These are phyloP conservation scores for Drosophila ananassae DNA, from an alignment of 1,140 invertebrate species.

Conservation along the genomic window DNA sequence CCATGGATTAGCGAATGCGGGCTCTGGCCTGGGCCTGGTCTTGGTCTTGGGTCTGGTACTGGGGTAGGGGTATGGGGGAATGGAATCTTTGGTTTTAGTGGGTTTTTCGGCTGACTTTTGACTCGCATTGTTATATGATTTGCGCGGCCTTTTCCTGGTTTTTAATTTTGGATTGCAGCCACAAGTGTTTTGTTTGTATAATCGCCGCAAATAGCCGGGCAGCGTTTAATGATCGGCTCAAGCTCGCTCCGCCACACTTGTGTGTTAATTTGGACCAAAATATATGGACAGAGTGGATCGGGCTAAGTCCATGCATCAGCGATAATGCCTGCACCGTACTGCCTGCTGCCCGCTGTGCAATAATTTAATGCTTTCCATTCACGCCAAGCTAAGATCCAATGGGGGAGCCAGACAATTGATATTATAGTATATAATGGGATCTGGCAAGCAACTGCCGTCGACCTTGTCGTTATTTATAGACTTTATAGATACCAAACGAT, in stretches of 20 bases:
- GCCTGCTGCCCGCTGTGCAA: slow-evolving; percentile 9
- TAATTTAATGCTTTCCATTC: slow-evolving; percentile 62
- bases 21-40: background rate
- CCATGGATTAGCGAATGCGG: slow-evolving; percentile 51
- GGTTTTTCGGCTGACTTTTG: slow-evolving; percentile 63
- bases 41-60: too few species aligned
- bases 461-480: slow-evolving; percentile 68
- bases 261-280: slow-evolving; percentile 47
- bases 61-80: slow-evolving; percentile 14
- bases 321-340: slow-evolving; percentile 24
- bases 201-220: slow-evolving; percentile 53
- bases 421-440: slow-evolving; percentile 12
- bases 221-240: slow-evolving; percentile 55
- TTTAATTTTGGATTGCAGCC: slow-evolving; percentile 48
- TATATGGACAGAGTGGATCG: slow-evolving; percentile 35
- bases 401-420: slow-evolving; percentile 54
- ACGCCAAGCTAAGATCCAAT: slow-evolving; percentile 45
- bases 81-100: slow-evolving; percentile 25
- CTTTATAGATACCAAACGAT: slow-evolving; percentile 2
- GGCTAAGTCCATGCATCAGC: slow-evolving; percentile 32
- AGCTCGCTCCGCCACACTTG: slow-evolving; percentile 45
- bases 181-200: slow-evolving; percentile 56
- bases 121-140: slow-evolving; percentile 76
- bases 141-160: slow-evolving; percentile 63
- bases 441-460: slow-evolving; percentile 9